These are phyloP conservation scores for Oscheius myriophilus DNA, from an alignment of 2,888 invertebrate genomes.

Conservation along the genomic window DNA sequence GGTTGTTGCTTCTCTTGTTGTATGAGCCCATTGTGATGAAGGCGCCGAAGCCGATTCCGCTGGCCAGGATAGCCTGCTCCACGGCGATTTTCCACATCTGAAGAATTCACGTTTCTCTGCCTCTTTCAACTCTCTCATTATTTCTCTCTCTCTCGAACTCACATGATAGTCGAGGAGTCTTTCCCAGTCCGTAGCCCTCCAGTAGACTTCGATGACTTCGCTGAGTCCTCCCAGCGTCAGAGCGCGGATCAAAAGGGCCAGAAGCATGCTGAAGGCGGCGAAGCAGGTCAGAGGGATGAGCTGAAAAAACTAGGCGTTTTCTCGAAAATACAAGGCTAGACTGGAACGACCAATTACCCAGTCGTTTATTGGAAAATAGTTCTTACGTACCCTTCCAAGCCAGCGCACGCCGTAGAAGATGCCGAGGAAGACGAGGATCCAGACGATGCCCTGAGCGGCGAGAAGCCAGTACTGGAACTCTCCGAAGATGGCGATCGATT, in stretches of 20 bases:
- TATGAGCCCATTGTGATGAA: slow-evolving; percentile 70
- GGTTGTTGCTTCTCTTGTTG: slow-evolving; percentile 69
- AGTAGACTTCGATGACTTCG: slow-evolving; percentile 58
- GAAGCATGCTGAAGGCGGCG: slow-evolving; percentile 38
- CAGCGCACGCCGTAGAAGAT: slow-evolving; percentile 70
- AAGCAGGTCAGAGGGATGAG: slow-evolving; percentile 37
- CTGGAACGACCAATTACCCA: too few relatives aligned
- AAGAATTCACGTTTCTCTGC: too few relatives aligned
- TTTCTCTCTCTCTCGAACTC: background rate
- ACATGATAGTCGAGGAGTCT: slow-evolving; percentile 58
- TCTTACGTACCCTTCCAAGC: slow-evolving; percentile 67
- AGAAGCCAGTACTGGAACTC: slow-evolving; percentile 62
- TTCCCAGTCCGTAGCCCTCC: slow-evolving; percentile 66
- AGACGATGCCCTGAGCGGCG: slow-evolving; percentile 64
- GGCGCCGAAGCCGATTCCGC: slow-evolving; percentile 69
- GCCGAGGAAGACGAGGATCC: slow-evolving; percentile 65
- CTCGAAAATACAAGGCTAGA: too few relatives aligned
- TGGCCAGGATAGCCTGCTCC: slow-evolving; percentile 67
- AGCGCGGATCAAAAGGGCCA: slow-evolving; percentile 47
- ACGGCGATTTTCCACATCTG: slow-evolving; percentile 67
- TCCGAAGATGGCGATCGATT: slow-evolving; percentile 62
- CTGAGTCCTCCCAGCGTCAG: slow-evolving; percentile 59
- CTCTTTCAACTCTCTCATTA: background rate
- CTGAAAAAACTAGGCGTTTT: slow-evolving; percentile 15
- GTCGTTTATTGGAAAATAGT: too few relatives aligned